Percentiles rank a stretch among this genome's conserved stretches.
Conservation (phyloP, 2,888 invertebrate species). For the Sinelater perroti region DNA sequence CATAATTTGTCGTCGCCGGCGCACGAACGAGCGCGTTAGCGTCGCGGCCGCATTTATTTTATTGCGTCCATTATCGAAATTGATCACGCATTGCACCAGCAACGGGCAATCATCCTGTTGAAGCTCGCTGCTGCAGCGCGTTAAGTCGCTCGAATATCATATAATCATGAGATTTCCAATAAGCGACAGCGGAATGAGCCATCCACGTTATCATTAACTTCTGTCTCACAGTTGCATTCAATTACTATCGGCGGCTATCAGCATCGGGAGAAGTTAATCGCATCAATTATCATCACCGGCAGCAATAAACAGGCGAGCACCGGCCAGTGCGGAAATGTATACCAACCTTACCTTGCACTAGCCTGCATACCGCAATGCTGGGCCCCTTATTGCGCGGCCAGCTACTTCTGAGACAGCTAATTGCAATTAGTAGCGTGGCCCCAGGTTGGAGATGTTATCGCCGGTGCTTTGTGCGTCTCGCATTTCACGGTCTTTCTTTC, state of each 20-base stretch:
- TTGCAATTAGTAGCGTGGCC: constrained; percentile 29
- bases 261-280: constrained; percentile 22
- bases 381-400: too few relatives aligned
- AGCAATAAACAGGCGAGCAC: constrained; percentile 21
- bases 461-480: too few relatives aligned
- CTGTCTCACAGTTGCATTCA: constrained; percentile 16
- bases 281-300: constrained; percentile 27
- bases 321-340: constrained; percentile 27
- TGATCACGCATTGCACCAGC: too few relatives aligned
- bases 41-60: not conserved
- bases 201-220: constrained; percentile 15
- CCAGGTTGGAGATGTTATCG: constrained; percentile 16
- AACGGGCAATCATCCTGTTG: too few relatives aligned
- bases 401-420: too few relatives aligned
- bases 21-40: not conserved
- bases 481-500: too few relatives aligned
- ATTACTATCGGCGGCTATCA: constrained; percentile 11
- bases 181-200: constrained; percentile 8
- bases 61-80: not conserved
- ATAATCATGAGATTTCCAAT: constrained; percentile 5
- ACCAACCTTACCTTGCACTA: constrained; percentile 11
- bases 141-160: too few relatives aligned
- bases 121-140: too few relatives aligned
- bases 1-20: not conserved
- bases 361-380: not conserved